Base-by-base conservation (phyloP, 2,797 vertebrate species). In the Bovichtus diacanthus region DNA sequence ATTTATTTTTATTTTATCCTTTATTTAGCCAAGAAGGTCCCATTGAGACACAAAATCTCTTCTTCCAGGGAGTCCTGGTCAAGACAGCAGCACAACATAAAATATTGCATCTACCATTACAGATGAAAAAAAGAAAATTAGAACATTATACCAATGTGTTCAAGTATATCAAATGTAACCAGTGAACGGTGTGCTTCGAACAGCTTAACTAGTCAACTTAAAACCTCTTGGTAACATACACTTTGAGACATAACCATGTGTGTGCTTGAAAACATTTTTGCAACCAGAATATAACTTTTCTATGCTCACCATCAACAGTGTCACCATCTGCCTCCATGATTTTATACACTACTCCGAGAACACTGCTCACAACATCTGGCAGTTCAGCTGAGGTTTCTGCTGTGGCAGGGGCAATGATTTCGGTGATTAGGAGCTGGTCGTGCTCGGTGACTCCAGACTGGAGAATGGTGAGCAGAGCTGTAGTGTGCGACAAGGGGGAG, bases 391-490 rank as follows among this genome's bases (percentile, higher is more conserved):
- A 58, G 13, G 29, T 70, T n/a, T 93, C 92, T 9, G 83, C 75
- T 27, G 83, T 73, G 6, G 80, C 83, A 5, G 89, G 78, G 10
- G 80, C 66, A 21, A 81, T 25, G 12, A 39, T n/a, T 19, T 83
- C 74, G 2, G 81, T 60, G 16, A 88, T 82, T 61, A 81, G 60
- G 31, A 79, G 38, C 21, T 43, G 91, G n/a, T 84, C 49, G 21
- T 85, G 85, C 60, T 50, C 74, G 2, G 69, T 18, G 34, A 86
- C 70, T n/a, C 83, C 84, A 7, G 91, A 62, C 50, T 74, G 81
- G n/a, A 97, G 73, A 38, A 98, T 1, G 46, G 94, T 95, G 77
- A 99, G 95, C 80, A 97, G 23, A 23, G 95, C 95, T 8, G 95
- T 74, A 15, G 44, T 86, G n/a, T 87, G 73, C 0, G 96, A 97